Evolutionary conservation across 2,888 invertebrate species (phyloP).

Genomic region (Lepetodrilus schrolli): DNA sequence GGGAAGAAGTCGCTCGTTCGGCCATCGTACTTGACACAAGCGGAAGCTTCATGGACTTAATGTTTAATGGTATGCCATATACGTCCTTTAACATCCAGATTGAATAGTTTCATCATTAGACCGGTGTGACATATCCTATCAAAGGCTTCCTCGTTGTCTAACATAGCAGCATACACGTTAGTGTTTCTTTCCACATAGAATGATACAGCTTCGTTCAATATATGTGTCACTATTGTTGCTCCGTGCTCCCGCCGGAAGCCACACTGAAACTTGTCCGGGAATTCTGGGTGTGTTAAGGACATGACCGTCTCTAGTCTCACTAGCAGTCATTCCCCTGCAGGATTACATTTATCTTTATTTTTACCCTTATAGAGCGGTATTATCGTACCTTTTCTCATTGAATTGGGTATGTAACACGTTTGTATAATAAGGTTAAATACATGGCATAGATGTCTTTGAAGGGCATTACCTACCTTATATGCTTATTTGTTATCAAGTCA

Average conservation of each 20-base stretch:
- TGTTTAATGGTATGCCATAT: not conserved
- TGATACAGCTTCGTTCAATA: not conserved
- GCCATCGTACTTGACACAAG: not conserved
- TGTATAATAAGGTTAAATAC: not conserved
- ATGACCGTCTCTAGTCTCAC: not conserved
- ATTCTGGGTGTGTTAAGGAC: not conserved
- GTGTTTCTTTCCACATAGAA: not conserved
- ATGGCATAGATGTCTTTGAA: not conserved
- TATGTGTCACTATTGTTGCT: not conserved
- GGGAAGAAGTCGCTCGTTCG: not conserved
- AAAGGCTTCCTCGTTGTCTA: not conserved
- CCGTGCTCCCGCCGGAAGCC: not conserved
- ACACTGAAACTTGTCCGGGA: not conserved
- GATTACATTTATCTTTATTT: not conserved
- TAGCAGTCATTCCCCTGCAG: not conserved
- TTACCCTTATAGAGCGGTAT: not conserved
- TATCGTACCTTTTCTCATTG: not conserved
- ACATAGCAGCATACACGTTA: not conserved
- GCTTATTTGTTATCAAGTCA: not conserved
- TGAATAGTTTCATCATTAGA: not conserved
- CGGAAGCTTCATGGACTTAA: not conserved
- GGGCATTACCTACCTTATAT: not conserved
- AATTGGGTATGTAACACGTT: not conserved
- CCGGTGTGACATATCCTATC: not conserved
- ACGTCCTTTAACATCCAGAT: not conserved